Percentiles rank a stretch among this genome's conserved stretches.
phyloP scores from a whole-genome alignment of 2,113 vertebrate genomes.

The Dipodomys ordii region DNA sequence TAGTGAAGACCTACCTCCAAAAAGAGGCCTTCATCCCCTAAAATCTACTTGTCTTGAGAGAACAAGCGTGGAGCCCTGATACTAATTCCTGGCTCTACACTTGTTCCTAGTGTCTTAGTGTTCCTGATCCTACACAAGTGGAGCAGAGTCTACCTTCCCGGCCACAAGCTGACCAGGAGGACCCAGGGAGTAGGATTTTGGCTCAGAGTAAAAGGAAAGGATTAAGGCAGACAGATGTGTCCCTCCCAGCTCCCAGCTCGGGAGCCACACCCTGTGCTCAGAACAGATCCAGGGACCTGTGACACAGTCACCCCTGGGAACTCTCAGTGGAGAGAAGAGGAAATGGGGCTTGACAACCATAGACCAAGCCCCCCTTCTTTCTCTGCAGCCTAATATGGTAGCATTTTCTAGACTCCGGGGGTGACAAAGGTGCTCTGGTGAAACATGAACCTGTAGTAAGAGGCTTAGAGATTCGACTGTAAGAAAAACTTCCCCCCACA shows the following conservation, averaged over 20 bases:
- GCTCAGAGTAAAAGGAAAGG: neutral
- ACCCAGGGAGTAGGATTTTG: neutral
- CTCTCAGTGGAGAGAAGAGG: neutral
- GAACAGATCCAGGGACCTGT: neutral
- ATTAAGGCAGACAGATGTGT: neutral
- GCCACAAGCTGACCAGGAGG: neutral
- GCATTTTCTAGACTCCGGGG: neutral
- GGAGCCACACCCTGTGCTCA: neutral
- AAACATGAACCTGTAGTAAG: neutral
- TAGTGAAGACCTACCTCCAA: neutral
- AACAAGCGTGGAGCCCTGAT: neutral
- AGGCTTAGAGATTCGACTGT: neutral
- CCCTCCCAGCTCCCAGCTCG: neutral
- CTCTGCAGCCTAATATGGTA: neutral
- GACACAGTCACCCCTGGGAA: neutral
- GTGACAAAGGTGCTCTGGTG: neutral
- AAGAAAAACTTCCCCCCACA: neutral
- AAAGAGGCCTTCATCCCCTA: neutral
- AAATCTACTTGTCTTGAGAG: neutral
- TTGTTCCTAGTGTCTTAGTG: accelerated
- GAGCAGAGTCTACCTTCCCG: neutral
- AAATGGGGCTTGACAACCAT: neutral
- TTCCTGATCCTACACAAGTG: neutral
- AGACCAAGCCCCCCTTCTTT: neutral
- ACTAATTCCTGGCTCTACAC: neutral